Evolutionary conservation across 2,888 invertebrate genomes (phyloP), one percentile per base, ranked within the genome.

Genomic region (Corythucha ciliata): DNA sequence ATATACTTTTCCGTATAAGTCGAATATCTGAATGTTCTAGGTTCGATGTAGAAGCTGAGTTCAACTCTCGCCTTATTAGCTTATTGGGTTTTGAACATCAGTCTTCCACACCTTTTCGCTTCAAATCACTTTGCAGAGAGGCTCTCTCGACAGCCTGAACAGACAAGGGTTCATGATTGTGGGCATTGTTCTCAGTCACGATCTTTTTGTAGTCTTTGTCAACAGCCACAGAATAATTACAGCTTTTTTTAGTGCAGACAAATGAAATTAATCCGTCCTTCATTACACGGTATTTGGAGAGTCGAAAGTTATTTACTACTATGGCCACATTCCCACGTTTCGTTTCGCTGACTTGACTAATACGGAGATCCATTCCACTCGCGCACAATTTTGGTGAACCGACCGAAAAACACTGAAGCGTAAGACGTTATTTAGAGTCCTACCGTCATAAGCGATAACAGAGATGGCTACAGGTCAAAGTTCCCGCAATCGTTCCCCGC

Each of bases 141-240:
- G 41, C 8, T 24, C 41, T 41, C 25, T 41, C 29, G 8, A 41
- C n/a, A 24, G 16, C 41, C 41, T 41, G 41, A 26, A 26, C 41
- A n/a, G 41, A 14, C 12, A 41, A 14, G 8, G 41, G 41, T 26
- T 41, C 41, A 27, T 41, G 41, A 41, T 41, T 41, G 14, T 25
- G 25, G 16, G 29, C 25, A 36, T 47, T 47, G 34, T 47, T 47
- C 36, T 27, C 21, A 21, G 36, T 36, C 37, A 47, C 4, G 21
- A 47, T 26, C 24, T 22, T 41, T 26, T 41, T 41, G 41, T 25
- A 25, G 8, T 41, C 41, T 25, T 41, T 41, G 14, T 41, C 24
- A n/a, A 16, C 26, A 25, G 26, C 25, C 8, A 24, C 24, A 25
- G 2, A 41, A 10, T 24, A 41, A 12, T 14, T 41, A 14, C 41